Evolutionary conservation across 2,888 invertebrate species (phyloP).

Genomic region (Neoaliturus tenellus): DNA sequence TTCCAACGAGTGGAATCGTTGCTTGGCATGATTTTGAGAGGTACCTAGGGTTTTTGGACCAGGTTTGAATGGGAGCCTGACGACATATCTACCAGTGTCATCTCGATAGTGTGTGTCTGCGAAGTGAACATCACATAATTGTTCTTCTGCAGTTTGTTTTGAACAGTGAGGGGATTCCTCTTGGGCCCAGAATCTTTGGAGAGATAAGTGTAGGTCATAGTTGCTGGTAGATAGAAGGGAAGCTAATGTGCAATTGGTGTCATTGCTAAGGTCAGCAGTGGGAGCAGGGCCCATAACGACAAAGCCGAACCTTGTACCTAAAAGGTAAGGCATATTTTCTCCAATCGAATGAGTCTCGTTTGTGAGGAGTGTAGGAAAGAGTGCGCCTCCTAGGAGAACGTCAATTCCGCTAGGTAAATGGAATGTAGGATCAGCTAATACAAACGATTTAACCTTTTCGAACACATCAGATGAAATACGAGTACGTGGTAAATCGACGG

Average conservation of each 20-base stretch:
- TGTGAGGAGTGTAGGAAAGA: neutral
- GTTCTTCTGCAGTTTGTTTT: neutral
- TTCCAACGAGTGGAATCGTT: neutral
- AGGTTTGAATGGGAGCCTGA: neutral
- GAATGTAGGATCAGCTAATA: constrained; percentile 2
- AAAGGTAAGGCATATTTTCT: neutral
- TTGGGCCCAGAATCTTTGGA: neutral
- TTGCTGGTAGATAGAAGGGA: neutral
- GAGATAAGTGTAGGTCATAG: neutral
- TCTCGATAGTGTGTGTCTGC: neutral
- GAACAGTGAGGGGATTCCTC: neutral
- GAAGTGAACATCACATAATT: neutral
- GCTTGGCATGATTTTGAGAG: neutral
- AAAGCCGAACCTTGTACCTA: neutral
- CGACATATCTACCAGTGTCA: neutral
- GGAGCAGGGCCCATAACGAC: neutral
- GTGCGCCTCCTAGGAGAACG: neutral
- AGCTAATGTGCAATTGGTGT: too few relatives aligned
- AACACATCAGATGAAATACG: neutral
- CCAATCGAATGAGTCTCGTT: neutral
- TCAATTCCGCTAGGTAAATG: neutral
- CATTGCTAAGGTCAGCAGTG: neutral
- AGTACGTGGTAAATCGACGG: neutral
- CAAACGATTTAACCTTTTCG: neutral
- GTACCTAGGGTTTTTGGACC: neutral